Conservation (phyloP, 2,113 vertebrate species). For the Echinops telfairi region DNA sequence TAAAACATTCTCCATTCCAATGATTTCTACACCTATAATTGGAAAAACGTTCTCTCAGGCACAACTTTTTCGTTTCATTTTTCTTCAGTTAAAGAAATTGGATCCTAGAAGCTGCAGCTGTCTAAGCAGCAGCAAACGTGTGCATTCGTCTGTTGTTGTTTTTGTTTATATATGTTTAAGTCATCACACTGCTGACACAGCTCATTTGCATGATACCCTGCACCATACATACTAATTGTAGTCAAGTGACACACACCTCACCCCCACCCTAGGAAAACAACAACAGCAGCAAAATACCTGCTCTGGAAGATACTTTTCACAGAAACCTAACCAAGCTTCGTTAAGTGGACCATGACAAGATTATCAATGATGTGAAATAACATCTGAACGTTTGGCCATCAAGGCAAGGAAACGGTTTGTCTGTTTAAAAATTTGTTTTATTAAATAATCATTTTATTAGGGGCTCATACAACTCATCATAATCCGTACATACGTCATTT, state of each 20-base stretch:
- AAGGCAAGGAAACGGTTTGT: conserved; percentile 82
- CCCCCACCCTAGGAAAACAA: conserved; percentile 18
- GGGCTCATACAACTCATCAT: no score
- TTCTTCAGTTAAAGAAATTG: conserved; percentile 89
- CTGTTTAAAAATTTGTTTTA: conserved; percentile 57
- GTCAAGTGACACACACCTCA: conserved; percentile 62
- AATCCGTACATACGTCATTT: no score
- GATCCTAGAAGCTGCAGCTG: conserved; percentile 91
- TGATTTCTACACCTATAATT: no score
- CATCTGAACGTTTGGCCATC: conserved; percentile 84
- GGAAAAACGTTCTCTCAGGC: conserved; percentile 84
- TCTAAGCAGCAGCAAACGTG: conserved; percentile 90
- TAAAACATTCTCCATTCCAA: no score
- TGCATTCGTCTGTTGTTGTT: conserved; percentile 83
- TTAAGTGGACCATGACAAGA: conserved; percentile 83
- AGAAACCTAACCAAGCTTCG: conserved; percentile 81
- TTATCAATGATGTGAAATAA: conserved; percentile 87
- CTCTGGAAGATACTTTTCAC: conserved; percentile 83
- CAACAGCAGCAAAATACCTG: conserved; percentile 12
- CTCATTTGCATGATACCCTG: conserved; percentile 91
- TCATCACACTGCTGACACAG: conserved; percentile 91
- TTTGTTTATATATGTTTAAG: conserved; percentile 89
- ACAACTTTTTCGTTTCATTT: conserved; percentile 88
- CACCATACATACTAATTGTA: conserved; percentile 85
- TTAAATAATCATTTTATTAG: no score